These are phyloP conservation scores for Bufotes viridis DNA, from an alignment of 2,797 vertebrate genomes.

Conservation along the genomic window DNA sequence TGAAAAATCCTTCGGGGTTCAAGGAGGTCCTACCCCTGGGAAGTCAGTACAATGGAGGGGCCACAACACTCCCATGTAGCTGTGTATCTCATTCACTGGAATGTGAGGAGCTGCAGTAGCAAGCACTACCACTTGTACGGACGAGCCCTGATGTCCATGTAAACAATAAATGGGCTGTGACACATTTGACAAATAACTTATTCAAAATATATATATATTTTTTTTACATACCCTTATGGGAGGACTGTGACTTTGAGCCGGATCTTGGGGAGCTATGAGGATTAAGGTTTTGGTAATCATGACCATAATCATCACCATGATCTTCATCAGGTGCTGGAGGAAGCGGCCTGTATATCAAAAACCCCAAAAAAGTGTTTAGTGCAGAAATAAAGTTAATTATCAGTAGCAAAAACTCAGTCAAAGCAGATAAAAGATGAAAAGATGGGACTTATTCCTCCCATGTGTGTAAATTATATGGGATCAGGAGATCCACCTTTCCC, in stretches of 20 bases:
- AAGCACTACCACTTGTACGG: background rate
- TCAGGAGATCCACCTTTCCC: background rate
- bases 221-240: slow-evolving; percentile 74
- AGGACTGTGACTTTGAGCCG: slow-evolving; percentile 70
- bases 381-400: slow-evolving; percentile 8
- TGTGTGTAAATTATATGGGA: background rate
- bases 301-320: slow-evolving; percentile 63
- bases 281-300: slow-evolving; percentile 63
- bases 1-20: too few species aligned
- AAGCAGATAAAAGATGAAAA: background rate
- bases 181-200: background rate
- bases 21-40: too few species aligned
- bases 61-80: too few species aligned
- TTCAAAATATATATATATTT: background rate
- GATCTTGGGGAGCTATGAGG: slow-evolving; percentile 70
- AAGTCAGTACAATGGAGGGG: too few species aligned
- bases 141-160: background rate
- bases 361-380: too few species aligned
- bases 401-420: background rate
- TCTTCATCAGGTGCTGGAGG: slow-evolving; percentile 63
- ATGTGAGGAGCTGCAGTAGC: background rate
- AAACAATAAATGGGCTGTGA: background rate
- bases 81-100: background rate
- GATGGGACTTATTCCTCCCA: background rate
- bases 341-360: slow-evolving; percentile 73